These are phyloP conservation scores for Dendropsophus ebraccatus DNA, from an alignment of 2,113 vertebrate genomes.

Conservation along the genomic window DNA sequence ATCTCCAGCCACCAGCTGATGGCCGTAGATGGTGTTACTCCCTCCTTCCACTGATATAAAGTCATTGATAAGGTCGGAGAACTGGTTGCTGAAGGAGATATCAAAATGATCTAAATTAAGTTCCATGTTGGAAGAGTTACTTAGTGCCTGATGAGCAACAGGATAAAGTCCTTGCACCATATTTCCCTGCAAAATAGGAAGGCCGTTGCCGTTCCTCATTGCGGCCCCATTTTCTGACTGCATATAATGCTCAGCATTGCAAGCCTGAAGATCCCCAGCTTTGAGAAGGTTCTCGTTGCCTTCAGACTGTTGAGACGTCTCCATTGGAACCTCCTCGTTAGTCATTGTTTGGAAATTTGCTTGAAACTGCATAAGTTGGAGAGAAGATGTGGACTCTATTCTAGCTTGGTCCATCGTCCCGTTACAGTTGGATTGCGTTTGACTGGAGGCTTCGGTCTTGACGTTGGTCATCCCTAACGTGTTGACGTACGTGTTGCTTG, in stretches of 20 bases:
- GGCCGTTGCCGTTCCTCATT: conserved; percentile 76
- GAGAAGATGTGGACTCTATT: conserved; percentile 81
- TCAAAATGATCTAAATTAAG: conserved; percentile 99
- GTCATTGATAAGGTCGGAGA: conserved; percentile 98
- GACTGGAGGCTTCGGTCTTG: conserved; percentile 87
- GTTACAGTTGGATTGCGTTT: conserved; percentile 87
- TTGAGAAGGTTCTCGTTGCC: conserved; percentile 88
- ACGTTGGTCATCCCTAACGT: conserved; percentile 75
- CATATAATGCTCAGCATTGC: conserved; percentile 89
- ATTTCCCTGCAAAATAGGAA: conserved; percentile 88
- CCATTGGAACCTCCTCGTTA: conserved; percentile 83
- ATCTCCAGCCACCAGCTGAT: conserved; percentile 88
- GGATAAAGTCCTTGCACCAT: conserved; percentile 96
- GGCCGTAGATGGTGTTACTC: conserved; percentile 85
- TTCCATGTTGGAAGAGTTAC: conserved; percentile 87
- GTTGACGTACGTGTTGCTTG: conserved; percentile 72
- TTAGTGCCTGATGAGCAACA: conserved; percentile 82
- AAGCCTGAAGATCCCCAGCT: conserved; percentile 88
- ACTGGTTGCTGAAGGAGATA: conserved; percentile 99
- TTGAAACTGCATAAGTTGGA: conserved; percentile 97
- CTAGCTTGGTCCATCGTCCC: conserved; percentile 80
- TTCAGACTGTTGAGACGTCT: conserved; percentile 78
- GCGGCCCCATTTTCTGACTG: conserved; percentile 82
- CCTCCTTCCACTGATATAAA: conserved; percentile 97
- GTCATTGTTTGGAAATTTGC: conserved; percentile 87